Percentiles rank a stretch among this genome's conserved stretches.
These are phyloP conservation scores for Seladonia tumulorum DNA, from an alignment of 2,888 invertebrate species.

Conservation along the genomic window DNA sequence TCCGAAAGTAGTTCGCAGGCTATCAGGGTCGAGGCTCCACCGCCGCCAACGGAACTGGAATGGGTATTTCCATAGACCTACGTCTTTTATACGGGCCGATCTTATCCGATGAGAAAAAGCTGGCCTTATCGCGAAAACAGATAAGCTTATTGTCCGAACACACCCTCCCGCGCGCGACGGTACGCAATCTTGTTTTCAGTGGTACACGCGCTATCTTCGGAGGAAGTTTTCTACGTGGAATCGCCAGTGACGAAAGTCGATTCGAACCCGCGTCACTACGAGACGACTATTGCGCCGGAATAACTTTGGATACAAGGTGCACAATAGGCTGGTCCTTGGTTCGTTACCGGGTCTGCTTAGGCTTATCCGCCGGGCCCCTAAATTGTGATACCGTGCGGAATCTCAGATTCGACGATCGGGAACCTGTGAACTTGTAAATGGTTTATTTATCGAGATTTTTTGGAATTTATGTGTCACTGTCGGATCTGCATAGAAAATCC, in stretches of 20 bases:
- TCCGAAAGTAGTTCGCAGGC: conserved; percentile 88
- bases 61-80: conserved; percentile 25
- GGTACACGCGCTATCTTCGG: conserved; percentile 34
- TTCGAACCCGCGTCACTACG: background rate
- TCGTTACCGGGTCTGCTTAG: background rate
- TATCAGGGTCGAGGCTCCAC: conserved; percentile 87
- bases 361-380: background rate
- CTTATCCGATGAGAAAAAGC: conserved; percentile 31
- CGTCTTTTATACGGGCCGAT: conserved; percentile 40
- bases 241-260: background rate
- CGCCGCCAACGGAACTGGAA: conserved; percentile 84
- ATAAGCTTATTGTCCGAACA: conserved; percentile 25
- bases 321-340: background rate
- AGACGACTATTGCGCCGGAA: background rate
- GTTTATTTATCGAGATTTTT: background rate
- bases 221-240: conserved; percentile 26
- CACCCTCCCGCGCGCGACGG: background rate
- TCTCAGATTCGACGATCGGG: background rate
- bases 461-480: background rate
- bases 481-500: background rate
- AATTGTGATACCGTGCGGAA: background rate
- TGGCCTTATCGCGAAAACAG: conserved; percentile 34
- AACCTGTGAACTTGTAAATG: background rate
- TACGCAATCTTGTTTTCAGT: conserved; percentile 45
- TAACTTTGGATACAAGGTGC: background rate